Conservation (phyloP, 2,888 invertebrate species). For the Andrena flavipes region DNA sequence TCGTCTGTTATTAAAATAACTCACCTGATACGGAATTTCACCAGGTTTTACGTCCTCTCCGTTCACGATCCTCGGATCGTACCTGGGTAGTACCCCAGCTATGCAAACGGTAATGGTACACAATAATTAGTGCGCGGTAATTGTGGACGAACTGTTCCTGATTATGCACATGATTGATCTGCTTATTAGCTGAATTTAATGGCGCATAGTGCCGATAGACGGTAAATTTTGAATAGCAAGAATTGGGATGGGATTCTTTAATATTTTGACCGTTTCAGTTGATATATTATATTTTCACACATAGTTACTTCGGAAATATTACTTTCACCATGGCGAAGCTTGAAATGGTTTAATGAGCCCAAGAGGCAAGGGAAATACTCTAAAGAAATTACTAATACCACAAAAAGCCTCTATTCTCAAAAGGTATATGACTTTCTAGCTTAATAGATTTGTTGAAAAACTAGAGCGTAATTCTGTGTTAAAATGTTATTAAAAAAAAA, state of each 20-base stretch:
- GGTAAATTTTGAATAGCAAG: too few species aligned
- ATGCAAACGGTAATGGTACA: slow-evolving; percentile 34
- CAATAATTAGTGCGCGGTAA: slow-evolving; percentile 32
- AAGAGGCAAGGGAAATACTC: too few species aligned
- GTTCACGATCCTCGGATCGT: slow-evolving; percentile 66
- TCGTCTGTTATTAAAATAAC: not conserved
- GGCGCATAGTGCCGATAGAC: not conserved
- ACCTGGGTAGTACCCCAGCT: slow-evolving; percentile 29
- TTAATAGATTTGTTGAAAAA: too few species aligned
- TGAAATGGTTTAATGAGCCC: too few species aligned
- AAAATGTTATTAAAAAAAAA: too few species aligned
- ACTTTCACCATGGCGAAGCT: too few species aligned
- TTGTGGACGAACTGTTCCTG: slow-evolving; percentile 18
- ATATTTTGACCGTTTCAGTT: not conserved
- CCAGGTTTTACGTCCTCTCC: slow-evolving; percentile 71
- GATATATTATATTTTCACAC: too few species aligned
- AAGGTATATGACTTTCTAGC: too few species aligned
- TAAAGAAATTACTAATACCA: too few species aligned
- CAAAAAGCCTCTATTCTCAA: too few species aligned
- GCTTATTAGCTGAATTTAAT: slow-evolving; percentile 40
- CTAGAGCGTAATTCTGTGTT: too few species aligned
- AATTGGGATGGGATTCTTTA: not conserved
- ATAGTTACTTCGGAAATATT: too few species aligned
- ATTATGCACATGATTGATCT: slow-evolving; percentile 21
- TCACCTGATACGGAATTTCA: slow-evolving; percentile 79